phyloP scores from a whole-genome alignment of 2,797 vertebrate species.

The Crocodylus rhombifer region DNA sequence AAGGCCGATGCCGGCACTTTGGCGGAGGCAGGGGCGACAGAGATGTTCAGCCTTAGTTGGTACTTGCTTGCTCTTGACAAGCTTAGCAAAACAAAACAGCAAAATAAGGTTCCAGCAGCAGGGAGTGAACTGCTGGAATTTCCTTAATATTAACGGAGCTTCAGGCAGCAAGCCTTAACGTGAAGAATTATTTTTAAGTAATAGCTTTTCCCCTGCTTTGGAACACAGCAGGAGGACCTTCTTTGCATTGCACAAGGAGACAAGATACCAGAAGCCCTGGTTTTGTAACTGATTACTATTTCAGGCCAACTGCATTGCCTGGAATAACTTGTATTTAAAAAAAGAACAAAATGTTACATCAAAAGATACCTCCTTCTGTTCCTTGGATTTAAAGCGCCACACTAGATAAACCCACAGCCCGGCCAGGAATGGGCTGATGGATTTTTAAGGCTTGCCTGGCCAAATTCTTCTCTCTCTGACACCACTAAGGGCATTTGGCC shows the following conservation, averaged over 20 bases:
- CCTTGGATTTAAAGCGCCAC: slow-evolving; percentile 56
- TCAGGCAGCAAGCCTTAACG: slow-evolving; percentile 52
- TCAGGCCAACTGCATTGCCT: slow-evolving; percentile 69
- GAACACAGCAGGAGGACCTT: slow-evolving; percentile 53
- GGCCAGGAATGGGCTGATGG: slow-evolving; percentile 42
- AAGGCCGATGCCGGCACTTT: slow-evolving; percentile 6
- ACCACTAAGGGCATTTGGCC: slow-evolving; percentile 9
- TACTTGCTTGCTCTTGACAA: slow-evolving; percentile 50
- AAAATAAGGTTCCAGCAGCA: slow-evolving; percentile 61
- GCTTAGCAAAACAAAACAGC: slow-evolving; percentile 71
- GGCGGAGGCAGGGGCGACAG: background rate
- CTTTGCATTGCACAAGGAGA: slow-evolving; percentile 62
- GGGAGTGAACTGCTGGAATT: slow-evolving; percentile 75
- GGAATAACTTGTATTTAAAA: slow-evolving; percentile 72
- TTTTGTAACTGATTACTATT: slow-evolving; percentile 78
- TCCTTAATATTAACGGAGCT: slow-evolving; percentile 69
- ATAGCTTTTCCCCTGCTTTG: slow-evolving; percentile 46
- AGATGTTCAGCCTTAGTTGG: rapidly evolving
- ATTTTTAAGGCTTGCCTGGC: slow-evolving; percentile 32
- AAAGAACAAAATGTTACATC: slow-evolving; percentile 72
- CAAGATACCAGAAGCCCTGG: slow-evolving; percentile 57
- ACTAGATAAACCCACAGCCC: slow-evolving; percentile 38
- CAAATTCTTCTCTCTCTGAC: slow-evolving; percentile 28
- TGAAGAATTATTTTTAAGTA: slow-evolving; percentile 69
- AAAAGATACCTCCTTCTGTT: slow-evolving; percentile 64